phyloP scores from a whole-genome alignment of 1,140 invertebrate species.

The Tribolium madens region DNA sequence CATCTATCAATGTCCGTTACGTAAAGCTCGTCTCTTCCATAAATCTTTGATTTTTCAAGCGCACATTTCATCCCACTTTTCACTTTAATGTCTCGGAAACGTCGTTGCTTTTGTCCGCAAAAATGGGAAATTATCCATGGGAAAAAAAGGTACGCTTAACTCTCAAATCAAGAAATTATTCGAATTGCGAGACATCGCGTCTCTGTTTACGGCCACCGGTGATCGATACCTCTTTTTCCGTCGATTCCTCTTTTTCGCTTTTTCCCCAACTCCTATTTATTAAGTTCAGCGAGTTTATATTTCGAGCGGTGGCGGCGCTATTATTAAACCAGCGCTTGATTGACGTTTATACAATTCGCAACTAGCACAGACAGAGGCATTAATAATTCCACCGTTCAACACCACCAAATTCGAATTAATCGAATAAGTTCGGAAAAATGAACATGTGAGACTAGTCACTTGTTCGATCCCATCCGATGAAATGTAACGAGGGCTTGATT shows the following conservation, averaged over 20 bases:
- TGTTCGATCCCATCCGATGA: conserved; percentile 17
- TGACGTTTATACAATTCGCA: conserved; percentile 25
- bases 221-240: conserved; percentile 16
- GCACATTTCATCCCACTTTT: conserved; percentile 30
- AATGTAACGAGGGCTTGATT: conserved; percentile 23
- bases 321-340: conserved; percentile 18
- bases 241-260: neutral
- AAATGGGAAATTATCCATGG: conserved; percentile 13
- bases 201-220: conserved; percentile 21
- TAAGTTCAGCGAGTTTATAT: conserved; percentile 14
- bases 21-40: conserved; percentile 14
- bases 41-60: conserved; percentile 36
- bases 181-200: conserved; percentile 24
- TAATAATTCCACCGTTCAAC: conserved; percentile 31
- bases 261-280: conserved; percentile 1
- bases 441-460: neutral
- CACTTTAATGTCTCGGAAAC: conserved; percentile 33
- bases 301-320: neutral
- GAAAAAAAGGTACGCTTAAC: conserved; percentile 15
- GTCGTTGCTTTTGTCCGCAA: conserved; percentile 21
- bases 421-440: neutral
- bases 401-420: conserved; percentile 19
- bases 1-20: conserved; percentile 29
- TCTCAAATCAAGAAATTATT: conserved; percentile 32
- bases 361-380: conserved; percentile 14